Conservation (phyloP, 2,113 vertebrate species). For the Alethe castanea region DNA sequence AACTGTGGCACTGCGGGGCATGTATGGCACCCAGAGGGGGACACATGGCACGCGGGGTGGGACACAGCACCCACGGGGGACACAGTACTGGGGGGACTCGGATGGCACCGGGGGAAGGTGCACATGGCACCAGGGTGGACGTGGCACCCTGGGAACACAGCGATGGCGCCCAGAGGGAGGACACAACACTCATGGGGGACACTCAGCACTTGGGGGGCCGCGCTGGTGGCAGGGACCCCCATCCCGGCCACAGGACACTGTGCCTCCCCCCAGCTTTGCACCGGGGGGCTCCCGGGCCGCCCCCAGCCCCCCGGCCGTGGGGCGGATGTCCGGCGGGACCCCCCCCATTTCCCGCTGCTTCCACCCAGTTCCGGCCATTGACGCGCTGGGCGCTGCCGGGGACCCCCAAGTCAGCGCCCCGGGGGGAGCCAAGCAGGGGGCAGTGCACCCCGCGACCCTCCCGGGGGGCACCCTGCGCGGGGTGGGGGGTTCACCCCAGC, state of each 20-base stretch:
- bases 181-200: background rate
- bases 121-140: no score
- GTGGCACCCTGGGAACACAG: background rate
- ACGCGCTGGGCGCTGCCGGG: background rate
- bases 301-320: background rate
- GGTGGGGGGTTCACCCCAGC: background rate
- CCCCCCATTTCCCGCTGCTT: background rate
- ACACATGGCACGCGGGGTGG: no score
- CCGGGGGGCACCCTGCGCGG: no score
- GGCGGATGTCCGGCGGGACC: background rate
- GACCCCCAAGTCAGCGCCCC: background rate
- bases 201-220: background rate
- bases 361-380: background rate
- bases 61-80: no score
- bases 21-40: background rate
- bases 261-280: no score
- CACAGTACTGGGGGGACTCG: background rate
- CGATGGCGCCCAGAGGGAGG: background rate
- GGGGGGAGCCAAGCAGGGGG: fast-evolving
- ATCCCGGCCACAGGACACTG: background rate
- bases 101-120: fast-evolving
- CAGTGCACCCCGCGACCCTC: background rate
- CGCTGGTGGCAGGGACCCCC: background rate
- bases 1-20: background rate
- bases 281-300: background rate